phyloP scores from a whole-genome alignment of 2,797 vertebrate species.

The Vireo griseus region DNA sequence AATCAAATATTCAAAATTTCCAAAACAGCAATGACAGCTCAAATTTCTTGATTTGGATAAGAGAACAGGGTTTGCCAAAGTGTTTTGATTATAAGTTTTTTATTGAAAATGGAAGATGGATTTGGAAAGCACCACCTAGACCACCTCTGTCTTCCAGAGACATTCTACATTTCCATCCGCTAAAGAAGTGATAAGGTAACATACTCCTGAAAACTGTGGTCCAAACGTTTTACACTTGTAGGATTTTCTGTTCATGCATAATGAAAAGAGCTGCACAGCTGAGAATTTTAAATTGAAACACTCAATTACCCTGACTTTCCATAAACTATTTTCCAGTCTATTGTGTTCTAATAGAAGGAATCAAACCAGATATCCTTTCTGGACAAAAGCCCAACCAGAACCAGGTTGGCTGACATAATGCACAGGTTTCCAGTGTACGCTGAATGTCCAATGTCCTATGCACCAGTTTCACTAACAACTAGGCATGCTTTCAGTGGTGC shows the following conservation, averaged over 20 bases:
- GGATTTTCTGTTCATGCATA: background rate
- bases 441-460: background rate
- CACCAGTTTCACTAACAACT: background rate
- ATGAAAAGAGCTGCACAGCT: background rate
- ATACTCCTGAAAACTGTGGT: background rate
- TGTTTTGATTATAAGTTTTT: background rate
- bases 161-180: background rate
- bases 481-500: conserved; percentile 53
- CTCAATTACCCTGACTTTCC: background rate
- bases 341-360: conserved; percentile 34
- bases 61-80: background rate
- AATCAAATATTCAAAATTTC: background rate
- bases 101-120: background rate
- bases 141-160: background rate
- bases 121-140: background rate
- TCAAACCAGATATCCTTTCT: conserved; percentile 68
- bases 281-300: background rate
- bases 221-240: background rate
- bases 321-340: background rate
- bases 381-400: conserved; percentile 55
- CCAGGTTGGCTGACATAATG: conserved; percentile 43
- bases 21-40: background rate
- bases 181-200: background rate
- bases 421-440: background rate
- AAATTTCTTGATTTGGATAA: background rate